Percentiles rank a stretch among this genome's conserved stretches.
Evolutionary conservation across 2,113 vertebrate genomes (phyloP).

Genomic region (Helogale parvula): DNA sequence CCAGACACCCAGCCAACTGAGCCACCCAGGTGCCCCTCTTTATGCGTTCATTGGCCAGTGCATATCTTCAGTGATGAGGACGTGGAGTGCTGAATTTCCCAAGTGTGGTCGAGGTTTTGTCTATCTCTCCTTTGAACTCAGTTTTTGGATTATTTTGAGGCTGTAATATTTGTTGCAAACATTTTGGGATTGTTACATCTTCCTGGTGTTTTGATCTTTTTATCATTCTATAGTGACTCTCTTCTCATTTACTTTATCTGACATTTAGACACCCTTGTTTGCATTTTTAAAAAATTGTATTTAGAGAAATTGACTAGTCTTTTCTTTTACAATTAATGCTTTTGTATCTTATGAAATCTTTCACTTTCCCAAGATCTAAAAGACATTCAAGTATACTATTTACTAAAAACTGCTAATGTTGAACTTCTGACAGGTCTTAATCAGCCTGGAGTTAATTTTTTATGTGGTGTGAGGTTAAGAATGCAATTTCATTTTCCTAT

Average conservation of each 20-base stretch:
- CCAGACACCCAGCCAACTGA: background rate
- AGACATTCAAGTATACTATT: too few relatives aligned
- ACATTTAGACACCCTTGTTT: too few relatives aligned
- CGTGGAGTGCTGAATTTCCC: background rate
- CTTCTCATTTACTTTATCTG: too few relatives aligned
- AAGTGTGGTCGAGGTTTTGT: background rate
- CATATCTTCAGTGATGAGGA: background rate
- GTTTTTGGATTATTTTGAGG: background rate
- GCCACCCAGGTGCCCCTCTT: background rate
- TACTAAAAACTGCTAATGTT: background rate
- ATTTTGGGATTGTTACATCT: background rate
- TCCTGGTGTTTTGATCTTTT: background rate
- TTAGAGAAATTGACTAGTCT: too few relatives aligned
- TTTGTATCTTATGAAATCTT: too few relatives aligned
- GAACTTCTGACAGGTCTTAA: background rate
- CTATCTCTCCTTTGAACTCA: background rate
- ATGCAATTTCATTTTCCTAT: background rate
- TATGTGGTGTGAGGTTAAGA: background rate
- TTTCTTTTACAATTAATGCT: too few relatives aligned
- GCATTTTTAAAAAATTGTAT: too few relatives aligned
- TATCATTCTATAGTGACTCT: too few relatives aligned
- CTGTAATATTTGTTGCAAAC: background rate
- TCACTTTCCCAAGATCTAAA: too few relatives aligned
- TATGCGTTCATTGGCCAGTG: background rate
- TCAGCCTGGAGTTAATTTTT: background rate